Evolutionary conservation across 2,888 invertebrate species (phyloP), one percentile per base, ranked within the genome.

Genomic region (Platycnemis pennipes): DNA sequence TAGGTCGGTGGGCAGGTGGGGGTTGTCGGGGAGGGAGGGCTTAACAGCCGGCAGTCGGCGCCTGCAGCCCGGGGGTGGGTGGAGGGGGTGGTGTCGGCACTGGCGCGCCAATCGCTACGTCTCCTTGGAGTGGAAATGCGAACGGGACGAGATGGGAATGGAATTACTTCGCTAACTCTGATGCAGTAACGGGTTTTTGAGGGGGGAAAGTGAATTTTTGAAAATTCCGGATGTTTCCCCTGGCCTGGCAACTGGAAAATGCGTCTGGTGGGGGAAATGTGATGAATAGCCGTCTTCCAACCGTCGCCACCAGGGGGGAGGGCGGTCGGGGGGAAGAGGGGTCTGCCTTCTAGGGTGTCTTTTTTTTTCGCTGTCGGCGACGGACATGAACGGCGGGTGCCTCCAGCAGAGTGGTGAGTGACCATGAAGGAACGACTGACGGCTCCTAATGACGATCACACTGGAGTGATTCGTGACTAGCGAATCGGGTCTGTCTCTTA

Each of bases 211-310:
- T 77, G 77, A 77, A 77, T 77, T 77, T 37, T 37, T 31, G 37
- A 77, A 77, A 77, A 77, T 77, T 77, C 37, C 77, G 77, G 77
- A 37, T 77, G 31, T 37, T 77, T 16, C 69, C 69, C n/a, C 37
- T 11, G 7, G 31, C 69, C 26, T 77, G 31, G 69, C 8, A 37
- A 16, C 69, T 37, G 8, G 7, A 31, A 37, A 8, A 31, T 7
- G 31, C 11, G 37, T 8, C 13, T 0, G 26, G 3, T 7, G 63
- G 31, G 77, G 7, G 13, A 5, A 13, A 77, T 37, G 77, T 77
- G 77, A 77, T 77, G 77, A 77, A 77, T 77, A 77, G 77, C 77
- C 8, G 31, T 77, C 77, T n/a, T n/a, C n/a, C n/a, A 16, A 26
- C 77, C 11, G 26, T 37, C 37, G 77, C 13, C 37, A 2, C 11